Evolutionary conservation across 2,888 invertebrate species (phyloP), one percentile per base, ranked within the genome.

Genomic region (Zele albiditarsus): DNA sequence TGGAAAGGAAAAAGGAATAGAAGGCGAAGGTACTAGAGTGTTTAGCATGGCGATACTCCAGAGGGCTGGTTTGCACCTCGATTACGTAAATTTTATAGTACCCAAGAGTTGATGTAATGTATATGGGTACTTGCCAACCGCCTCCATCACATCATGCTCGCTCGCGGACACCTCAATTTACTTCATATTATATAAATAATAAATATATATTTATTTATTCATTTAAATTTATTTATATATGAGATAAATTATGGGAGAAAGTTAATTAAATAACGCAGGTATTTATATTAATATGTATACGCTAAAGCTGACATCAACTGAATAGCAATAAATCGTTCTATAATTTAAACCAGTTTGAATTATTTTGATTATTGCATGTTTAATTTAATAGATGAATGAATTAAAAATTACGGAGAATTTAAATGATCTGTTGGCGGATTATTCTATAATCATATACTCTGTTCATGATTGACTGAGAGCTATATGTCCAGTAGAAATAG

Each of bases 71-170:
- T 69, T 53, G 49, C 68, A 28, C 23, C 53, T 60, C 70, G 60
- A 70, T 70, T 70, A 70, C 70, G 70, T 38, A 60, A 70, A 70
- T 70, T 70, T 70, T 42, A 70, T 70, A 10, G 67, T 53, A 53
- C 53, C 53, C 20, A 53, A 20, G 49, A 16, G 4, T 20, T 8
- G 16, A 16, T 53, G n/a, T 53, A 20, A 20, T 53, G 53, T 20
- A 20, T 20, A 53, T 23, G 20, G 49, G 49, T n/a, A 27, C 28
- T 25, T 25, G 25, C 27, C 14, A 27, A 46, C 67, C 38, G 14
- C 10, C 49, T 42, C 46, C 20, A 67, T 67, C 25, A 67, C 12
- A 49, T 46, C 46, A 27, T 46, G 27, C 49, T 10, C 49, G 20
- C 38, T 25, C 49, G 8, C 20, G 20, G 53, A 53, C 53, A 53